These are phyloP conservation scores for Masnerella sp. DNA, from an alignment of 2,888 invertebrate genomes.

Conservation along the genomic window DNA sequence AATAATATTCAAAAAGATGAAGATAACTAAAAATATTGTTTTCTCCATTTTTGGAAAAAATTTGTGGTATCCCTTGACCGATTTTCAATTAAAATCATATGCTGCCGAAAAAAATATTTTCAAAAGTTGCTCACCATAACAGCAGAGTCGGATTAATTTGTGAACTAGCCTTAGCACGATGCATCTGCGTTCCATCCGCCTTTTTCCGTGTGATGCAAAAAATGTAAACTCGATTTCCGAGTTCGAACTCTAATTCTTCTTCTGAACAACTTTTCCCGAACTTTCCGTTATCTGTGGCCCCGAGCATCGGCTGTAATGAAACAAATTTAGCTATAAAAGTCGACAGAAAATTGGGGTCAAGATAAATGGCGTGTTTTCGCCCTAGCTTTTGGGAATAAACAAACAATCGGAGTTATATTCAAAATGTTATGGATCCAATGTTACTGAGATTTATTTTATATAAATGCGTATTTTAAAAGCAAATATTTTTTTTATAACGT, in stretches of 20 bases:
- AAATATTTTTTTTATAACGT: too few relatives aligned
- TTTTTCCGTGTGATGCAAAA: constrained; percentile 13
- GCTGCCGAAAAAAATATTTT: too few relatives aligned
- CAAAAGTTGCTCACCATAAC: too few relatives aligned
- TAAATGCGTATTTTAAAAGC: too few relatives aligned
- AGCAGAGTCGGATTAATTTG: too few relatives aligned
- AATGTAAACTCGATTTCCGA: constrained; percentile 23
- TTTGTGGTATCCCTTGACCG: too few relatives aligned
- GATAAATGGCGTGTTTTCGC: constrained; percentile 23
- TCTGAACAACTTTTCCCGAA: constrained; percentile 14
- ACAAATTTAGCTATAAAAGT: constrained; percentile 21
- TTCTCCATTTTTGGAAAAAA: too few relatives aligned
- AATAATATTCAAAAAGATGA: too few relatives aligned
- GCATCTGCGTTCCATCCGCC: constrained; percentile 7
- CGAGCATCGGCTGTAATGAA: constrained; percentile 10
- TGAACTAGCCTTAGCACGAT: too few relatives aligned
- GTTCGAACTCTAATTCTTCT: constrained; percentile 17
- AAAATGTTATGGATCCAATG: background rate
- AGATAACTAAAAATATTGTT: too few relatives aligned
- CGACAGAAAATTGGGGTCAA: constrained; percentile 16
- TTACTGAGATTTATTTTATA: background rate
- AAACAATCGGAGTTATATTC: constrained; percentile 6
- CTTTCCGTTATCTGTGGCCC: constrained; percentile 6
- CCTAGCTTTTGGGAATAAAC: constrained; percentile 5
- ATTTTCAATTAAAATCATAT: too few relatives aligned